phyloP scores from a whole-genome alignment of 2,113 vertebrate species.

The Stigmatopora argus region DNA sequence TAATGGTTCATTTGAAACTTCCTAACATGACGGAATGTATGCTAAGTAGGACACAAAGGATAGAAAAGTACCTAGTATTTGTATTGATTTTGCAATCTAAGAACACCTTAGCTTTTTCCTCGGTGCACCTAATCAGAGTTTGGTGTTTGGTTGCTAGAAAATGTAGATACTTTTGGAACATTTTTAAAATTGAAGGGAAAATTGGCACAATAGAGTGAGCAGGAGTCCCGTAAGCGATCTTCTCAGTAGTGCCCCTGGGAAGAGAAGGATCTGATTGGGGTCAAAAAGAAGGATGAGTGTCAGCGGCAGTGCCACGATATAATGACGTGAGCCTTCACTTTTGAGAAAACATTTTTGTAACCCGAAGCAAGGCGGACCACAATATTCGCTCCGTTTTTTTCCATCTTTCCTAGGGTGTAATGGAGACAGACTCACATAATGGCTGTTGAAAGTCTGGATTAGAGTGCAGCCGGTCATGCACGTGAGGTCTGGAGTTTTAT shows the following conservation, averaged over 20 bases:
- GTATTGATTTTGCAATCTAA: constrained; percentile 11
- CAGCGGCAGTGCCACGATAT: not conserved
- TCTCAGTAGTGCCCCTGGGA: constrained; percentile 59
- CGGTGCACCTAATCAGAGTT: not conserved
- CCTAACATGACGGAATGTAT: constrained; percentile 47
- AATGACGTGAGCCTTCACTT: constrained; percentile 19
- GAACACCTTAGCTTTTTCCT: not conserved
- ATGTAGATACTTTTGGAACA: not conserved
- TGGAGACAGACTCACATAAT: constrained; percentile 39
- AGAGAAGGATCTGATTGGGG: constrained; percentile 32
- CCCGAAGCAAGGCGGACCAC: constrained; percentile 25
- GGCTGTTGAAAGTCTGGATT: constrained; percentile 55
- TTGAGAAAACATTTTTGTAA: constrained; percentile 31
- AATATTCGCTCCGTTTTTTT: constrained; percentile 39
- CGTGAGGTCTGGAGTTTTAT: constrained; percentile 33
- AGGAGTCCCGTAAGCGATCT: constrained; percentile 38
- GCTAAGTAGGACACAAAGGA: constrained; percentile 29
- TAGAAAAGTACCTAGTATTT: constrained; percentile 21
- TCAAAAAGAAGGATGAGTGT: constrained; percentile 37
- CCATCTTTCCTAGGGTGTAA: constrained; percentile 37
- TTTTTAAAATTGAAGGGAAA: not conserved
- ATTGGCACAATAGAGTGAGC: not conserved
- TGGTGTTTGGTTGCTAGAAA: not conserved
- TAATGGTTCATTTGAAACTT: constrained; percentile 41
- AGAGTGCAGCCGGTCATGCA: constrained; percentile 26